Conservation (phyloP, 2,888 invertebrate species). For the Leptothorax acervorum region DNA sequence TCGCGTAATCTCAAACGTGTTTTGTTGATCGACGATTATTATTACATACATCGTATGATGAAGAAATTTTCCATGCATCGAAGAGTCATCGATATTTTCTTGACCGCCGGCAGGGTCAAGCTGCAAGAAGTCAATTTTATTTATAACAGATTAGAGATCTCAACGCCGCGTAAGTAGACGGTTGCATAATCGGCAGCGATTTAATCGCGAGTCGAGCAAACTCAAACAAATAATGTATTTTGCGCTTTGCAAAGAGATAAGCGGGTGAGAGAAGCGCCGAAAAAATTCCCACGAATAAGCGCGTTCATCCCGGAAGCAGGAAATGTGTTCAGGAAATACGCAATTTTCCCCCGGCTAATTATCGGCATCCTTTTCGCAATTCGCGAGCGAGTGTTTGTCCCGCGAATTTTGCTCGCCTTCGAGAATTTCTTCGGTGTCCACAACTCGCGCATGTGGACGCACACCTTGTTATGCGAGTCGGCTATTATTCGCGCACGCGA, state of each 20-base stretch:
- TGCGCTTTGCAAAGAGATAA: not conserved
- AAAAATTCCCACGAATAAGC: not conserved
- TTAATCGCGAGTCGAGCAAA: slow-evolving; percentile 15
- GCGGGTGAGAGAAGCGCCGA: not conserved
- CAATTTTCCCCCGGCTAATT: not conserved
- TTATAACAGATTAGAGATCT: slow-evolving; percentile 18
- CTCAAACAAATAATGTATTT: not conserved
- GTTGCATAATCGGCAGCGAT: slow-evolving; percentile 30
- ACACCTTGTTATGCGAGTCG: slow-evolving; percentile 39
- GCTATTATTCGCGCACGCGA: slow-evolving; percentile 57
- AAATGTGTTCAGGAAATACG: slow-evolving; percentile 10
- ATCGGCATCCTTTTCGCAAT: slow-evolving; percentile 25
- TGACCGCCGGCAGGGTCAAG: not conserved
- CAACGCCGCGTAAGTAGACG: not conserved
- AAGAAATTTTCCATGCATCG: slow-evolving; percentile 8
- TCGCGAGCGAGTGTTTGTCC: not conserved
- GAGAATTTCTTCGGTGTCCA: not conserved
- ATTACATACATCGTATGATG: not conserved
- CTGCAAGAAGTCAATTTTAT: not conserved
- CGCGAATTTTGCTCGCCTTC: not conserved
- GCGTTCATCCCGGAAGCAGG: not conserved
- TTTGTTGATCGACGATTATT: not conserved
- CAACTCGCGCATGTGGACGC: slow-evolving; percentile 13
- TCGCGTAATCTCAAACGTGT: not conserved
- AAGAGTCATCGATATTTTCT: slow-evolving; percentile 12